phyloP scores from a whole-genome alignment of 1,140 invertebrate species.

The Papilio xuthus region DNA sequence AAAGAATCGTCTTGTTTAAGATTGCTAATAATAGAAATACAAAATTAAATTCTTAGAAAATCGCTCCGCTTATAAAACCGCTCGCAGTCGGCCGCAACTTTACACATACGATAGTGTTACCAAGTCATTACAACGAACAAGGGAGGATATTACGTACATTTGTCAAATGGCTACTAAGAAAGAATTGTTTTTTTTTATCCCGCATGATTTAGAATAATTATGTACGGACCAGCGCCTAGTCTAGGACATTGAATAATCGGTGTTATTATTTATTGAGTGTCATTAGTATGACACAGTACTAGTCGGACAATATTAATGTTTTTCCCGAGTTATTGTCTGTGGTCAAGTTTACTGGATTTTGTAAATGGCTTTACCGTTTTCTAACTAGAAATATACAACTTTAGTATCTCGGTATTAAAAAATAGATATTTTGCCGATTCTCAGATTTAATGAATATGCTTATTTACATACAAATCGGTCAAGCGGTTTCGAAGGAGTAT shows the following conservation, averaged over 20 bases:
- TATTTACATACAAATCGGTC: too few relatives aligned
- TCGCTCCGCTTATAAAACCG: conserved; percentile 19
- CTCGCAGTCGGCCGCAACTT: conserved; percentile 35
- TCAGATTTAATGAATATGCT: too few relatives aligned
- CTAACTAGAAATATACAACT: too few relatives aligned
- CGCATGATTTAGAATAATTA: conserved; percentile 11
- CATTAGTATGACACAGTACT: too few relatives aligned
- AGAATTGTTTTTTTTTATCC: conserved; percentile 46
- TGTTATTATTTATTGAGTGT: neutral
- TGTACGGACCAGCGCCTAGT: neutral
- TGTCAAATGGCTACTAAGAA: conserved; percentile 44
- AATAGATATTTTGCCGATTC: too few relatives aligned
- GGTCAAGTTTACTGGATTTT: neutral
- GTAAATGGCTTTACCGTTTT: neutral
- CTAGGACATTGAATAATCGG: neutral
- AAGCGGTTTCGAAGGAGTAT: too few relatives aligned
- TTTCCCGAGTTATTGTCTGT: too few relatives aligned
- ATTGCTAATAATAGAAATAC: too few relatives aligned
- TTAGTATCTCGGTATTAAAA: too few relatives aligned
- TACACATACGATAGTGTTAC: conserved; percentile 40
- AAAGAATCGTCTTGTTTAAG: too few relatives aligned
- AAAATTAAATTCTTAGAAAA: neutral
- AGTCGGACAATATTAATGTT: too few relatives aligned
- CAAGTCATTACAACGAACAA: conserved; percentile 50
- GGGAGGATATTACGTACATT: conserved; percentile 50